These are phyloP conservation scores for Astropecten irregularis DNA, from an alignment of 53 echinoderm and acorn worm species.

Conservation along the genomic window DNA sequence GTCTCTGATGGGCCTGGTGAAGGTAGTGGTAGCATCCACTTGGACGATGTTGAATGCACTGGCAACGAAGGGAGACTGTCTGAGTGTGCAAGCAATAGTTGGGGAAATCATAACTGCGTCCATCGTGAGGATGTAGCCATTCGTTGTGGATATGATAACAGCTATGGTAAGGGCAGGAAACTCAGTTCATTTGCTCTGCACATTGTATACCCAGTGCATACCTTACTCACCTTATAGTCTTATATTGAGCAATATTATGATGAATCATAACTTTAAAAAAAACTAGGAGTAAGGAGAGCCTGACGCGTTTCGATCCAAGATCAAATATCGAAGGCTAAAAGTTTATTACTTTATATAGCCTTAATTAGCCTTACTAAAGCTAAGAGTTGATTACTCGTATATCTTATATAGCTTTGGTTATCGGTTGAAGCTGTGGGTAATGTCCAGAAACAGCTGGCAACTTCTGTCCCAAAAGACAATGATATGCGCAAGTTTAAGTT, in stretches of 20 bases:
- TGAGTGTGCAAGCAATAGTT: background rate
- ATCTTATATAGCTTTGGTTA: too few relatives aligned
- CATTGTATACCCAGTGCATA: background rate
- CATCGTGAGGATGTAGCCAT: conserved; percentile 11
- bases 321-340: too few relatives aligned
- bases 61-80: background rate
- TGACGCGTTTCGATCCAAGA: background rate
- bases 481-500: too few relatives aligned
- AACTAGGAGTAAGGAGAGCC: too few relatives aligned
- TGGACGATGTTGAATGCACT: background rate
- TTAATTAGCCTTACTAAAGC: too few relatives aligned
- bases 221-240: background rate
- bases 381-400: too few relatives aligned
- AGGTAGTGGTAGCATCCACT: background rate
- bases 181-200: background rate
- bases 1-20: background rate
- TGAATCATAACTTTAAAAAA: background rate
- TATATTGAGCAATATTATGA: background rate
- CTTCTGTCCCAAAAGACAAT: too few relatives aligned
- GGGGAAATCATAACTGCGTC: background rate
- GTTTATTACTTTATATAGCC: too few relatives aligned
- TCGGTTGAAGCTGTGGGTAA: too few relatives aligned
- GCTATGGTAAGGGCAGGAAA: background rate
- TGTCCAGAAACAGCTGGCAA: too few relatives aligned
- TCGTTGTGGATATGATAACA: background rate